phyloP scores from a whole-genome alignment of 2,888 invertebrate species.

The Drosophila subquinaria region DNA sequence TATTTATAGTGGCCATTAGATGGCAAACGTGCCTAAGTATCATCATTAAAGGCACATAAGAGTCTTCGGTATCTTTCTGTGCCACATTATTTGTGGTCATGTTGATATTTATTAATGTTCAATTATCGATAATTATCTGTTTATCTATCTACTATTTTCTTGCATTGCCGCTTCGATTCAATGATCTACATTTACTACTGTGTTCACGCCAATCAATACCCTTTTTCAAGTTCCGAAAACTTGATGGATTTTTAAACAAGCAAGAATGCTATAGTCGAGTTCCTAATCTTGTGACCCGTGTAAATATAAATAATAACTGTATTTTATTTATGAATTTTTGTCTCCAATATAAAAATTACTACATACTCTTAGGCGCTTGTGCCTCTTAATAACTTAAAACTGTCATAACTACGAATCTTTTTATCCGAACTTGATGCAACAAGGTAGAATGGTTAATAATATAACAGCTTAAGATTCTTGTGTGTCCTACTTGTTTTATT shows the following conservation, averaged over 20 bases:
- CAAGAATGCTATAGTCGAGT: no score
- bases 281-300: no score
- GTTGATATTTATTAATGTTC: conserved; percentile 70
- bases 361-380: no score
- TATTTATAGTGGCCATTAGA: conserved; percentile 54
- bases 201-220: not conserved
- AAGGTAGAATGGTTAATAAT: no score
- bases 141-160: conserved; percentile 46
- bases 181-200: not conserved
- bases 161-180: conserved; percentile 6
- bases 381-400: not conserved
- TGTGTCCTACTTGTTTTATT: conserved; percentile 9
- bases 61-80: conserved; percentile 27
- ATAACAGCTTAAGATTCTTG: not conserved
- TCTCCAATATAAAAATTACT: no score
- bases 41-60: conserved; percentile 59
- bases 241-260: no score
- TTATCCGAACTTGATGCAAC: no score
- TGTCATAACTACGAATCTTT: no score
- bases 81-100: conserved; percentile 35
- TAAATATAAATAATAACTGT: no score
- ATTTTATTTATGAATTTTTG: no score
- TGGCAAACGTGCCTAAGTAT: conserved; percentile 49
- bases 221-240: not conserved
- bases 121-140: conserved; percentile 72